These are phyloP conservation scores for Tribolium madens DNA, from an alignment of 1,140 invertebrate species.

Conservation along the genomic window DNA sequence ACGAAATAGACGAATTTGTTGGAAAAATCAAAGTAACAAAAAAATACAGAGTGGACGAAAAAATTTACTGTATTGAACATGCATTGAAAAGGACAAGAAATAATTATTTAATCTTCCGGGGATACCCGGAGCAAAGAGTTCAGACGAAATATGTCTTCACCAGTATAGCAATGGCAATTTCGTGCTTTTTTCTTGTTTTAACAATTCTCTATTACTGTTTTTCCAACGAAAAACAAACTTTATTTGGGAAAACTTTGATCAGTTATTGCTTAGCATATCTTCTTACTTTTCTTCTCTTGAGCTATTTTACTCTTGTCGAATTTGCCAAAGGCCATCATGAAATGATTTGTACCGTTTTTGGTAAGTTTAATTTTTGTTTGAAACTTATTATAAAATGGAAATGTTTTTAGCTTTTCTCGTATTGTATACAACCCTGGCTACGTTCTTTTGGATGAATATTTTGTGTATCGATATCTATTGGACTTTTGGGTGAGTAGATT, in stretches of 20 bases:
- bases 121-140: slow-evolving; percentile 18
- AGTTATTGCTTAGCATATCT: slow-evolving; percentile 52
- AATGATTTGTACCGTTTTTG: slow-evolving; percentile 45
- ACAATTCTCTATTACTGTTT: slow-evolving; percentile 56
- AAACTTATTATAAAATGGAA: neutral
- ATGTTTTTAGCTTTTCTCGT: slow-evolving; percentile 62
- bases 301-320: slow-evolving; percentile 44
- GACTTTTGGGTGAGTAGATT: slow-evolving; percentile 68
- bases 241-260: slow-evolving; percentile 58
- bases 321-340: neutral
- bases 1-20: slow-evolving; percentile 35
- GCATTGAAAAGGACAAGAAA: slow-evolving; percentile 44
- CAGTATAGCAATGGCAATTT: slow-evolving; percentile 51
- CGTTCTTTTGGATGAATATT: slow-evolving; percentile 80
- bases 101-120: slow-evolving; percentile 32
- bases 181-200: slow-evolving; percentile 53
- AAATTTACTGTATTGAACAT: slow-evolving; percentile 53
- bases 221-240: slow-evolving; percentile 53
- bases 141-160: slow-evolving; percentile 51
- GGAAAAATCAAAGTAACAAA: slow-evolving; percentile 2
- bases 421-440: slow-evolving; percentile 68
- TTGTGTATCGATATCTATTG: slow-evolving; percentile 78
- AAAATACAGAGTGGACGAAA: slow-evolving; percentile 19
- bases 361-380: slow-evolving; percentile 45
- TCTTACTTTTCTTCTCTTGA: slow-evolving; percentile 48